Percentiles rank a stretch among this genome's conserved stretches.
Conservation (phyloP, 1,140 invertebrate species). For the Pseudomyrmex pallidus region DNA sequence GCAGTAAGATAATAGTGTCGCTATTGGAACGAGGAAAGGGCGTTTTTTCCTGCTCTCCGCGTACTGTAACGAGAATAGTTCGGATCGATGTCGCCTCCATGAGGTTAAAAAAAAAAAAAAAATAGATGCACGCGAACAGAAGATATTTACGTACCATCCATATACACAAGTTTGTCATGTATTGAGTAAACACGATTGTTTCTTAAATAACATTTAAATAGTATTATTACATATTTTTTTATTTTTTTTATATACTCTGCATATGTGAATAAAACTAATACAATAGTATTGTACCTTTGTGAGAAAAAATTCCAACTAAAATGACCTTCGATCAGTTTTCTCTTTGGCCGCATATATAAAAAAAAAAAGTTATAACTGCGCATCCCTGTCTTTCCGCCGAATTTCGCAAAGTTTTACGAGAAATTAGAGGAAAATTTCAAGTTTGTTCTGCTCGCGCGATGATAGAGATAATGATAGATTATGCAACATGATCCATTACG, state of each 20-base stretch:
- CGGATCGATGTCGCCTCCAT: conserved; percentile 55
- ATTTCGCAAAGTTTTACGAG: not conserved
- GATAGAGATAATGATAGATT: not conserved
- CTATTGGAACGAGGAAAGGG: conserved; percentile 49
- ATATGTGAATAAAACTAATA: too few species aligned
- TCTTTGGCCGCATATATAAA: not conserved
- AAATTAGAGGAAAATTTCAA: not conserved
- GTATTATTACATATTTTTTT: too few species aligned
- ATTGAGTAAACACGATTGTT: too few species aligned
- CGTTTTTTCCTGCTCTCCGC: conserved; percentile 48
- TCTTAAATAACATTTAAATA: too few species aligned
- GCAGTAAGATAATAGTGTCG: conserved; percentile 55
- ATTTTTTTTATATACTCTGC: too few species aligned
- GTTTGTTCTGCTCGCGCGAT: not conserved
- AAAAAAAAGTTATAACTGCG: not conserved
- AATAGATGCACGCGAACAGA: not conserved
- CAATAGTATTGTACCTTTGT: too few species aligned
- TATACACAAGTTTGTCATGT: too few species aligned
- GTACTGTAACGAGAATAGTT: conserved; percentile 50
- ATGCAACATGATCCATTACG: not conserved
- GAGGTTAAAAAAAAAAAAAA: not conserved
- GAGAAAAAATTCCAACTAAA: too few species aligned
- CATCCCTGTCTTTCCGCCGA: not conserved
- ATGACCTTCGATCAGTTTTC: too few species aligned
- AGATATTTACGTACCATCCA: not conserved